A percentile compares a stretch with the other conserved stretches of the same genome.
phyloP scores from a whole-genome alignment of 2,113 vertebrate genomes.

The Anarrhichthys ocellatus region DNA sequence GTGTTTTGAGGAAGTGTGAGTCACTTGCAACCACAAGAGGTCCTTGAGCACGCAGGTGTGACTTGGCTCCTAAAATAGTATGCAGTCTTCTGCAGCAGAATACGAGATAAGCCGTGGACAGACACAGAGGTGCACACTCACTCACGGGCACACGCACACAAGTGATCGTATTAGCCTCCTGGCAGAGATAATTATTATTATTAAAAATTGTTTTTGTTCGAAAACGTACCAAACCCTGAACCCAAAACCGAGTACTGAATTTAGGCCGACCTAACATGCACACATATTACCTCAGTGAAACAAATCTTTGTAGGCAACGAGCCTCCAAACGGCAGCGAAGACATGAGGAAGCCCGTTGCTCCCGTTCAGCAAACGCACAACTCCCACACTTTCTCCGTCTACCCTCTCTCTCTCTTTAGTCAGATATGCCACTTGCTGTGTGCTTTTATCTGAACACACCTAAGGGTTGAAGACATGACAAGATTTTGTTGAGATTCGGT shows the following conservation, averaged over 20 bases:
- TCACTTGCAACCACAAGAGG: background rate
- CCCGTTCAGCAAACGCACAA: conserved; percentile 14
- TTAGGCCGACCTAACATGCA: too few species aligned
- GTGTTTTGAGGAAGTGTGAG: background rate
- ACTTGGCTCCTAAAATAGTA: background rate
- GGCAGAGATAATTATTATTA: too few species aligned
- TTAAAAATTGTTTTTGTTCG: background rate
- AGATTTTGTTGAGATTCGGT: conserved; percentile 71
- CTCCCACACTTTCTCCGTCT: conserved; percentile 51
- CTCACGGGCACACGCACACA: background rate
- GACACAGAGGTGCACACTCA: background rate
- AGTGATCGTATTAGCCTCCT: background rate
- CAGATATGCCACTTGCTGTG: conserved; percentile 56
- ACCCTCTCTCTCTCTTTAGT: conserved; percentile 20
- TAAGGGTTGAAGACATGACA: conserved; percentile 72
- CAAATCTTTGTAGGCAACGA: conserved; percentile 47
- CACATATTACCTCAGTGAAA: conserved; percentile 30
- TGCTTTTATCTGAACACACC: conserved; percentile 73
- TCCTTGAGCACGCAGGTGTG: background rate
- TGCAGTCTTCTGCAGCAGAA: background rate
- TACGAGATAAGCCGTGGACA: background rate
- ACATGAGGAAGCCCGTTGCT: conserved; percentile 29
- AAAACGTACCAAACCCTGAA: background rate
- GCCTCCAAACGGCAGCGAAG: conserved; percentile 28
- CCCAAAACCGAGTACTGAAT: too few species aligned